Base-by-base conservation (phyloP, 2,797 vertebrate species). In the Todus mexicanus region DNA sequence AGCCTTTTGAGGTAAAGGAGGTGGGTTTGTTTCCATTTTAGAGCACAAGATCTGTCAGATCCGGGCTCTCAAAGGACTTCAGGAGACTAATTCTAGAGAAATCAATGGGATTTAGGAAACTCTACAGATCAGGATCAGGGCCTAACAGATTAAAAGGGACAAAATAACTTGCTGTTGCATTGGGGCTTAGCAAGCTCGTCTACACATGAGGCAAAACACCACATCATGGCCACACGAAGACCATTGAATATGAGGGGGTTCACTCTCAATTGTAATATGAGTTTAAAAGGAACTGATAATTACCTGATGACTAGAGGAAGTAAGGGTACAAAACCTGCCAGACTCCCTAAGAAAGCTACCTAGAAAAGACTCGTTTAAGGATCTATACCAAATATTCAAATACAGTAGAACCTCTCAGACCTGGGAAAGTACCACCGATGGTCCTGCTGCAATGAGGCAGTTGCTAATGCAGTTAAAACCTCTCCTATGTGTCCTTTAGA, bases 101-200 rank as follows among this genome's bases (percentile, higher is more conserved):
- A 95, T 95, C 92, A 91, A 86, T 89, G 91, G 70, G 91, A 91
- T 93, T 95, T 75, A 86, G 94, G 89, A 83, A 91, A 94, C 63
- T 66, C 85, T 90, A 84, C 74, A 91, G 83, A 93, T 89, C 79
- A 93, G 57, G 78, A 95, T 85, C 88, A 87, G 89, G 71, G 60
- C 26, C 69, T 75, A 56, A 57, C 42, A 94, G 91, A 95, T 86
- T 78, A 88, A 77, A 89, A 89, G 38, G 45, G 33, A 86, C 50
- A 85, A 89, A 93, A 92, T 78, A 92, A 85, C 81, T 75, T 80
- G 65, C 38, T 45, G 51, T 42, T 2, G 12, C 0, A 0, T 1
- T 9, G 29, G 43, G 42, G 59, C 61, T 81, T 64, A 87, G 78
- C 78, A 71, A 33, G 53, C 75, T 83, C 7, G 0, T 45, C 60